These are phyloP conservation scores for Drosophila chauvacae DNA, from an alignment of 1,140 invertebrate species.

Conservation along the genomic window DNA sequence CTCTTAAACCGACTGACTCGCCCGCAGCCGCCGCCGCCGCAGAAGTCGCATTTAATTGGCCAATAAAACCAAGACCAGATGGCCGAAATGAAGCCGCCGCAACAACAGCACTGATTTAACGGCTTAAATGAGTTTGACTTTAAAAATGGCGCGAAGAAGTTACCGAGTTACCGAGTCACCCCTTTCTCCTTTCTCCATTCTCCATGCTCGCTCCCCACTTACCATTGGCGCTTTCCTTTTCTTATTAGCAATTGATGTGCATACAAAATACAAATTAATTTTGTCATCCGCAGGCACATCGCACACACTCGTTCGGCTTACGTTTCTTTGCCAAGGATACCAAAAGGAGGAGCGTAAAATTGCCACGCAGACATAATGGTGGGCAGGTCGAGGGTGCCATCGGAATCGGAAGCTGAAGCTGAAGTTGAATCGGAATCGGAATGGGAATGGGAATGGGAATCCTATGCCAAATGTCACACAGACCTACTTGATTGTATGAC, in stretches of 20 bases:
- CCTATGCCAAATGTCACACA: conserved; percentile 62
- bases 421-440: background rate
- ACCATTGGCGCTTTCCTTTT: conserved; percentile 4
- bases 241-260: conserved; percentile 53
- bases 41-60: conserved; percentile 47
- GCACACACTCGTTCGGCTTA: conserved; percentile 8
- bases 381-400: conserved; percentile 12
- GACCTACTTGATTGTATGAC: conserved; percentile 55
- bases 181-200: background rate
- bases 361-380: conserved; percentile 50
- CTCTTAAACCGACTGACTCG: conserved; percentile 33
- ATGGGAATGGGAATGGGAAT: background rate
- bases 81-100: conserved; percentile 15
- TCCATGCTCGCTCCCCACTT: background rate
- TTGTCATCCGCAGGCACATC: conserved; percentile 53
- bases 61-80: conserved; percentile 33
- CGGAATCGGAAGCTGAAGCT: background rate
- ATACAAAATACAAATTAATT: conserved; percentile 63
- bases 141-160: conserved; percentile 13
- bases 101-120: background rate
- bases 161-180: background rate
- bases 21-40: conserved; percentile 13
- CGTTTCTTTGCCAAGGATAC: conserved; percentile 3
- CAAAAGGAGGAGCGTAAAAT: conserved; percentile 22
- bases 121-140: conserved; percentile 34